Percentiles rank a stretch among this genome's conserved stretches.
Conservation (phyloP, 2,113 vertebrate species). For the Aptenodytes patagonicus region DNA sequence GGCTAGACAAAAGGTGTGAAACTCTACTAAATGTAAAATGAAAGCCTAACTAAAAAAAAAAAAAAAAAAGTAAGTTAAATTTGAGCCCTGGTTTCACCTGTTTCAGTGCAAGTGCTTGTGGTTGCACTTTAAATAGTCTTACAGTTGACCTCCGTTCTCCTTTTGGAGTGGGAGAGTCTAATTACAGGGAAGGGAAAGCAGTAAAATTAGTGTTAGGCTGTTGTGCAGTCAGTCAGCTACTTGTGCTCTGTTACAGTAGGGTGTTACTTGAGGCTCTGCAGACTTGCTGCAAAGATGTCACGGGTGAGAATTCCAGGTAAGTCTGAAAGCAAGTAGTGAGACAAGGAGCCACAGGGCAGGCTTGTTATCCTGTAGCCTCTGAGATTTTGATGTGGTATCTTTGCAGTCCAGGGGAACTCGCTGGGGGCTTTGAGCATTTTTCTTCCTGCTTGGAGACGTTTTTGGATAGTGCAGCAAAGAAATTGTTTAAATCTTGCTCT, state of each 20-base stretch:
- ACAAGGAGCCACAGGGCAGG: background rate
- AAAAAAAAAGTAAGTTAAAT: background rate
- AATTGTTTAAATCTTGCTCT: background rate
- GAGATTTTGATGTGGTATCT: background rate
- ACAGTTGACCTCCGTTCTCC: constrained; percentile 33
- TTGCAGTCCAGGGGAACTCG: background rate
- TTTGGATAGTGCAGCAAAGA: background rate
- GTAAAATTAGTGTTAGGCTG: background rate
- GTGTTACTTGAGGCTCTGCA: background rate
- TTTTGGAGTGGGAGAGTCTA: constrained; percentile 61
- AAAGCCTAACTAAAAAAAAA: background rate
- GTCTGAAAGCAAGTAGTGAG: constrained; percentile 43
- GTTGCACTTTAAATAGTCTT: constrained; percentile 64
- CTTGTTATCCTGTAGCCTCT: background rate
- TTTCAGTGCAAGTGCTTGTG: background rate
- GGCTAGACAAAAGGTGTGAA: background rate
- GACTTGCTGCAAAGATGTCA: constrained; percentile 72
- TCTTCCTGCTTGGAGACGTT: background rate
- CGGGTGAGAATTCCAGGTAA: constrained; percentile 80
- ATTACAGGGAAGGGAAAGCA: constrained; percentile 56
- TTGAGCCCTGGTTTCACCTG: constrained; percentile 44
- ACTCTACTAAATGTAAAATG: background rate
- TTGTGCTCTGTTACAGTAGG: background rate
- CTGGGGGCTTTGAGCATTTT: background rate
- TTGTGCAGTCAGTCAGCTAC: background rate